Evolutionary conservation across 2,797 vertebrate species (phyloP).

Genomic region (Anomalospiza imberbis): DNA sequence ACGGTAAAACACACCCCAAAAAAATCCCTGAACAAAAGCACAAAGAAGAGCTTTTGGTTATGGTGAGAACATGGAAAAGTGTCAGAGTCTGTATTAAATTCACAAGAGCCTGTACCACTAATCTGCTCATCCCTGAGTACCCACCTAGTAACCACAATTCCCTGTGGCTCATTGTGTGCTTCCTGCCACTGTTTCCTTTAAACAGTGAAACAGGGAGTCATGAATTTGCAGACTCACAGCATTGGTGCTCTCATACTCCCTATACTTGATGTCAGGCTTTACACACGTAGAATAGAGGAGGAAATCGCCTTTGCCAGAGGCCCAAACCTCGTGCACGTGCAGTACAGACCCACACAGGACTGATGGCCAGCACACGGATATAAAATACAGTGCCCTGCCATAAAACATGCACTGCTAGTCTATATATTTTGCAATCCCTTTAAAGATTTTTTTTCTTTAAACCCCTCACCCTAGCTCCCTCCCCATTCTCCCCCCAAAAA

Average conservation of each 20-base stretch:
- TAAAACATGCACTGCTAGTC: conserved; percentile 57
- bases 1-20: not conserved
- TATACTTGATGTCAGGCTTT: not conserved
- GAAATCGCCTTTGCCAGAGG: not conserved
- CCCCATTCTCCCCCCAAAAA: conserved; percentile 74
- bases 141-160: not conserved
- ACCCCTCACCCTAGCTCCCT: conserved; percentile 65
- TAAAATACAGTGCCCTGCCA: conserved; percentile 34
- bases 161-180: not conserved
- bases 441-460: conserved; percentile 63
- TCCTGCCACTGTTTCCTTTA: not conserved
- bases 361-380: not conserved
- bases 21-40: not conserved
- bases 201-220: not conserved
- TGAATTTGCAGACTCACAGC: not conserved
- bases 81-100: not conserved
- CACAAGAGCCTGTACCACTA: not conserved
- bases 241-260: not conserved
- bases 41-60: not conserved
- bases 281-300: not conserved
- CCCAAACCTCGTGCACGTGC: not conserved
- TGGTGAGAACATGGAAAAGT: not conserved
- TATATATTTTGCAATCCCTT: conserved; percentile 66
- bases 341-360: not conserved
- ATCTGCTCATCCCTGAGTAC: not conserved